These are phyloP conservation scores for Polymixis flavicincta DNA, from an alignment of 2,888 invertebrate species.

Conservation along the genomic window DNA sequence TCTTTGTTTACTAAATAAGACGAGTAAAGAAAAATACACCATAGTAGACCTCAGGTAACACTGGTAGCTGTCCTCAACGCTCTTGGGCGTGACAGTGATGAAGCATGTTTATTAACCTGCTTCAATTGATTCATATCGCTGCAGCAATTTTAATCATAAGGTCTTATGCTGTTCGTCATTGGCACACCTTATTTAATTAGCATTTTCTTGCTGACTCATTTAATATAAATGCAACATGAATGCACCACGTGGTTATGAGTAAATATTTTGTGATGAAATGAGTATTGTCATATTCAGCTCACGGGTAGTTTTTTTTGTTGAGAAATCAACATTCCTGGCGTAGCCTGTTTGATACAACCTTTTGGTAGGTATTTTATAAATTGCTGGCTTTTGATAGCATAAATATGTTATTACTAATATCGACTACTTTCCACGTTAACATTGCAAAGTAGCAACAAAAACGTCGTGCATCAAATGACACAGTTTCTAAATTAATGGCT, in stretches of 20 bases:
- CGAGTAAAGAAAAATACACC: not conserved
- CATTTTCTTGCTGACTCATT: slow-evolving; percentile 57
- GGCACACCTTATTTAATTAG: slow-evolving; percentile 56
- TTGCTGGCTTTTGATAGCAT: not conserved
- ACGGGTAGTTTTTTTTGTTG: not conserved
- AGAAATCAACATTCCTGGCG: not conserved
- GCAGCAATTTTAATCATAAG: slow-evolving; percentile 35
- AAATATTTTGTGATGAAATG: slow-evolving; percentile 21
- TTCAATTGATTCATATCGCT: slow-evolving; percentile 44
- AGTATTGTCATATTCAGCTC: not conserved
- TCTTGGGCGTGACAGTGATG: slow-evolving; percentile 25
- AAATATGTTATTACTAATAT: not conserved
- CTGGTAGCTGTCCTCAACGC: not conserved
- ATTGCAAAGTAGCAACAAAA: not conserved
- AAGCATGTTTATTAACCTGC: slow-evolving; percentile 18
- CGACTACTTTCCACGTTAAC: not conserved
- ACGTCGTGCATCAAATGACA: not conserved
- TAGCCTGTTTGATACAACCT: not conserved
- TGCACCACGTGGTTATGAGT: slow-evolving; percentile 33
- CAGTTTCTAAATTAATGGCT: slow-evolving; percentile 12
- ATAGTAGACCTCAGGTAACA: not conserved
- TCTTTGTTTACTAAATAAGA: not conserved
- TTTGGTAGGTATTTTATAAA: not conserved
- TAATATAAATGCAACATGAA: slow-evolving; percentile 48
- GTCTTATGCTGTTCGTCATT: slow-evolving; percentile 50